A percentile compares a stretch with the other conserved stretches of the same genome.
These are phyloP conservation scores for Gallinago stenura DNA, from an alignment of 2,797 vertebrate genomes.

Conservation along the genomic window DNA sequence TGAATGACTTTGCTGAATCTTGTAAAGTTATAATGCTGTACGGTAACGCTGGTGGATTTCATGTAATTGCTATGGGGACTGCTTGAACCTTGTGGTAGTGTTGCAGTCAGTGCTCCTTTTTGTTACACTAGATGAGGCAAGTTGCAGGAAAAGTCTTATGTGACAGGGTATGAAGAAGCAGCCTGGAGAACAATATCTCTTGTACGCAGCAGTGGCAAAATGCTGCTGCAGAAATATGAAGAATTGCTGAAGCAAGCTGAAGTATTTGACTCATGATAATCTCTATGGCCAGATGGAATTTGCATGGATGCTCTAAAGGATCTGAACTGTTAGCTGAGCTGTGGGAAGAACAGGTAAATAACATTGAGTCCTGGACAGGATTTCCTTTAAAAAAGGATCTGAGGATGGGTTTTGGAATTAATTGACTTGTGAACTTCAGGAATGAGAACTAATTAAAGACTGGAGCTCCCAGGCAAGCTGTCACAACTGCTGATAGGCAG, in stretches of 20 bases:
- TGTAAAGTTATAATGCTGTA: neutral
- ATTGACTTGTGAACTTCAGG: slow-evolving; percentile 58
- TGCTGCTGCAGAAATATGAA: neutral
- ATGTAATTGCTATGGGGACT: neutral
- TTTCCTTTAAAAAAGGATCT: slow-evolving; percentile 32
- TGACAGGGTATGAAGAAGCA: neutral
- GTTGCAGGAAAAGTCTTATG: neutral
- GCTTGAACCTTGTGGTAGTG: neutral
- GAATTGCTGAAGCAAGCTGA: slow-evolving; percentile 31
- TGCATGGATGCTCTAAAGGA: slow-evolving; percentile 15
- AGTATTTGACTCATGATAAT: slow-evolving; percentile 25
- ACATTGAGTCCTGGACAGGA: neutral
- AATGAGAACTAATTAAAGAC: slow-evolving; percentile 58
- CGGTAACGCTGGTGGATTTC: neutral
- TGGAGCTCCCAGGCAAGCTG: slow-evolving; percentile 41
- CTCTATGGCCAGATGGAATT: slow-evolving; percentile 12
- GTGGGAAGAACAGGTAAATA: neutral
- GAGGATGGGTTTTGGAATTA: slow-evolving; percentile 28
- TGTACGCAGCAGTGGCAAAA: neutral
- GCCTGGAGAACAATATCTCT: neutral
- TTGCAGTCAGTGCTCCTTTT: neutral
- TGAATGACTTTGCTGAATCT: neutral
- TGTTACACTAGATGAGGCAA: neutral
- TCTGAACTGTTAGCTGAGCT: slow-evolving; percentile 17
- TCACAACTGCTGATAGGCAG: slow-evolving; percentile 26